phyloP scores from a whole-genome alignment of 2,888 invertebrate species.

The Cantharis rufa region DNA sequence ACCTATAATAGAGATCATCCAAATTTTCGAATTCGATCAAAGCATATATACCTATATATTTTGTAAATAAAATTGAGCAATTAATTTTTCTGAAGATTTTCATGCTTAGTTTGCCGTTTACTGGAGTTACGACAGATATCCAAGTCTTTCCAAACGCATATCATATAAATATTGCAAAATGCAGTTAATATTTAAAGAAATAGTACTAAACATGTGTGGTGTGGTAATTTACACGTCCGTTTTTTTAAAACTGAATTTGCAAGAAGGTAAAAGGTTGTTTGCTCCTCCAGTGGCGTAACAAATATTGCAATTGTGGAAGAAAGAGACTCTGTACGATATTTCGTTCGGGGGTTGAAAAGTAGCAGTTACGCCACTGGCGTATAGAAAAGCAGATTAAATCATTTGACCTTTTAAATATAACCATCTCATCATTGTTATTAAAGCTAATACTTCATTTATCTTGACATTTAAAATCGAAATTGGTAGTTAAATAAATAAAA shows the following conservation, averaged over 20 bases:
- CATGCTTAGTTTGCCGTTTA: neutral
- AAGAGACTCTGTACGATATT: too few species aligned
- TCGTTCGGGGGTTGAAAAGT: neutral
- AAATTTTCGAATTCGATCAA: neutral
- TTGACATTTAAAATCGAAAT: neutral
- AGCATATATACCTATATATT: neutral
- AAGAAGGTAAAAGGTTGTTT: neutral
- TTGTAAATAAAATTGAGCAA: neutral
- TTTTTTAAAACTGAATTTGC: neutral
- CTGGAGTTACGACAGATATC: neutral
- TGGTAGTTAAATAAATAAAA: neutral
- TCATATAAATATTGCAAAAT: neutral
- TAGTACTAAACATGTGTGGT: neutral
- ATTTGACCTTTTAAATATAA: slow-evolving; percentile 7
- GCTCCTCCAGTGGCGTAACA: neutral
- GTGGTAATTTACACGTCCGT: neutral
- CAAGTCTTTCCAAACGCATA: neutral
- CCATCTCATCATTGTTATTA: slow-evolving; percentile 13
- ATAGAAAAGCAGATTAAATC: slow-evolving; percentile 4
- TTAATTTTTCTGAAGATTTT: neutral
- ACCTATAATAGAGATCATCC: neutral
- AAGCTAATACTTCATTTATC: slow-evolving; percentile 2
- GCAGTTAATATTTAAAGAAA: neutral
- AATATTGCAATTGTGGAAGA: neutral
- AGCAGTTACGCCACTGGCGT: neutral